Evolutionary conservation across 2,888 invertebrate species (phyloP).

Genomic region (Globia sparganii): DNA sequence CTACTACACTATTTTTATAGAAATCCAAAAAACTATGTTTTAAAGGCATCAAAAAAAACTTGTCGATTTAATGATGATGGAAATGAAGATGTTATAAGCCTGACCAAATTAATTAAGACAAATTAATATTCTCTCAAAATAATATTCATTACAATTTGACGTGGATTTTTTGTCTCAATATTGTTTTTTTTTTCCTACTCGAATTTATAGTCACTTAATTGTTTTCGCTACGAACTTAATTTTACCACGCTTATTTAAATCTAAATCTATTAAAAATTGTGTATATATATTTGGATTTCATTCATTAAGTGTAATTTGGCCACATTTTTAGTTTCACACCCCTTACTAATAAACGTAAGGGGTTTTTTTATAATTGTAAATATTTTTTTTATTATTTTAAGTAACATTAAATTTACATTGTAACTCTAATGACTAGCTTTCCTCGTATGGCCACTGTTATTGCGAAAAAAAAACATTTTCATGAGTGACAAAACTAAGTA

Average conservation of each 20-base stretch:
- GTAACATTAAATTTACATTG: slow-evolving; percentile 87
- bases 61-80: slow-evolving; percentile 33
- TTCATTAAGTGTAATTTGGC: slow-evolving; percentile 90
- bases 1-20: slow-evolving; percentile 80
- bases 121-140: background rate
- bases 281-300: slow-evolving; percentile 90
- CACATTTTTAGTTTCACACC: slow-evolving; percentile 88
- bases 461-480: slow-evolving; percentile 71
- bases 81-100: slow-evolving; percentile 34
- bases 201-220: slow-evolving; percentile 55
- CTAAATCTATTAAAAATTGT: slow-evolving; percentile 84
- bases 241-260: slow-evolving; percentile 67
- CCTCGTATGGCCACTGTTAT: slow-evolving; percentile 88
- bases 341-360: slow-evolving; percentile 86
- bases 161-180: slow-evolving; percentile 38
- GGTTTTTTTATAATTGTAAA: slow-evolving; percentile 84
- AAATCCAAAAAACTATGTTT: slow-evolving; percentile 70
- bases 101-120: slow-evolving; percentile 33
- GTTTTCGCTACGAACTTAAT: slow-evolving; percentile 63
- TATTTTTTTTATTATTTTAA: slow-evolving; percentile 81
- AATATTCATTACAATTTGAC: slow-evolving; percentile 32
- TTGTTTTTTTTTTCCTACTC: slow-evolving; percentile 31
- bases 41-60: slow-evolving; percentile 65
- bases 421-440: slow-evolving; percentile 90
- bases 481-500: slow-evolving; percentile 63